phyloP scores from a whole-genome alignment of 2,797 vertebrate genomes.

The Gymnoscopelus braueri region DNA sequence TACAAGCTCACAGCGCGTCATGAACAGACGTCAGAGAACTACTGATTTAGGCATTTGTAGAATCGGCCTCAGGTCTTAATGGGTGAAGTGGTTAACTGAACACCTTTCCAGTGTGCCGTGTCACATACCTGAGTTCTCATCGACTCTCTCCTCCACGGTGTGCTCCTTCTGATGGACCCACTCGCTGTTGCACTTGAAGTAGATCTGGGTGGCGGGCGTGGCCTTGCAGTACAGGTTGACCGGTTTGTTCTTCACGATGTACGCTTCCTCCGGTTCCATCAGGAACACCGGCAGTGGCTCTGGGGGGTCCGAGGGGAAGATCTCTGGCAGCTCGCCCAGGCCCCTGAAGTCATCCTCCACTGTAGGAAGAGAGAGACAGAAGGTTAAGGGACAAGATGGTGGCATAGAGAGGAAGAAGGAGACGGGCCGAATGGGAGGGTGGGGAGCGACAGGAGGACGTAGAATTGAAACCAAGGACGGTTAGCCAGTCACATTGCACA shows the following conservation, averaged over 20 bases:
- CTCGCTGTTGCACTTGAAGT: constrained; percentile 99
- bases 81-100: too few species aligned
- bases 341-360: constrained; percentile 95
- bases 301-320: constrained; percentile 95
- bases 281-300: constrained; percentile 96
- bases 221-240: constrained; percentile 97
- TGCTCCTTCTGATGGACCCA: constrained; percentile 99
- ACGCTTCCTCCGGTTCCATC: constrained; percentile 96
- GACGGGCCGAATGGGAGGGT: background rate
- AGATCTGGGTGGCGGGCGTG: constrained; percentile 97
- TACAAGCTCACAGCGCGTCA: too few species aligned
- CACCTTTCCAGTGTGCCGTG: background rate
- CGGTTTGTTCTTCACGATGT: constrained; percentile 98
- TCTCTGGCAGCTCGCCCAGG: constrained; percentile 94
- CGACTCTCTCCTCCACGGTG: constrained; percentile 93
- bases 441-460: constrained; percentile 49
- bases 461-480: constrained; percentile 67
- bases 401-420: constrained; percentile 8
- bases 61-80: too few species aligned
- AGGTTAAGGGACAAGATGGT: constrained; percentile 12
- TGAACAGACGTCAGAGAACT: too few species aligned
- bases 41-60: too few species aligned
- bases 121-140: constrained; percentile 94
- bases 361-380: constrained; percentile 52
- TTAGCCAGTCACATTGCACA: constrained; percentile 66